Evolutionary conservation across 2,797 vertebrate genomes (phyloP).

Genomic region (Ctenopoma kingsleyae): DNA sequence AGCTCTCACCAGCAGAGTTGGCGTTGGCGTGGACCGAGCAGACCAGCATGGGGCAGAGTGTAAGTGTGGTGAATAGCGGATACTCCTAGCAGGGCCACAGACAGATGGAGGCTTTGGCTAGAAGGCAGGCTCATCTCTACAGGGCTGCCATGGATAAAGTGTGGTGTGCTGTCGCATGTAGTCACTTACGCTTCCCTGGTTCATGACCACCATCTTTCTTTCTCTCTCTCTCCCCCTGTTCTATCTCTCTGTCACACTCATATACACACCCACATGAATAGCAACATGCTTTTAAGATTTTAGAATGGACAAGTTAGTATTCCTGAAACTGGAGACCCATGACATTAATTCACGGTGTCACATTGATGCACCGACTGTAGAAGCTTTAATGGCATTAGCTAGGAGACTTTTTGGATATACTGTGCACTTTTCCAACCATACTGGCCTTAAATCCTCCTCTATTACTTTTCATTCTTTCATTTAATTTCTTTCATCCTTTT

Average conservation of each 20-base stretch:
- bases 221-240: conserved; percentile 15
- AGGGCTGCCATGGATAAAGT: conserved; percentile 76
- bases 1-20: conserved; percentile 82
- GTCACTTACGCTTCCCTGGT: conserved; percentile 76
- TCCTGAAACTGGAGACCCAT: conserved; percentile 18
- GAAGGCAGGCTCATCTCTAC: conserved; percentile 66
- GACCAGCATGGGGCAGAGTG: conserved; percentile 69
- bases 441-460: not conserved
- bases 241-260: conserved; percentile 1
- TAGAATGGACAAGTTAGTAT: not conserved
- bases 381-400: not conserved
- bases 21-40: conserved; percentile 72
- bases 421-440: not conserved
- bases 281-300: conserved; percentile 18
- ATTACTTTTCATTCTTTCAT: not conserved
- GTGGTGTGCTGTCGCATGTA: conserved; percentile 77
- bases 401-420: not conserved
- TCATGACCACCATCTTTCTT: conserved; percentile 47
- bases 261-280: not conserved
- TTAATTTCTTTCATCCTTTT: not conserved
- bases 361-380: conserved; percentile 16
- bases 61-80: conserved; percentile 71
- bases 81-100: conserved; percentile 72
- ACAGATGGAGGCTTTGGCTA: conserved; percentile 87
- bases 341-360: conserved; percentile 23